Evolutionary conservation across 2,797 vertebrate genomes (phyloP).

Genomic region (Notolepis coatsorum): DNA sequence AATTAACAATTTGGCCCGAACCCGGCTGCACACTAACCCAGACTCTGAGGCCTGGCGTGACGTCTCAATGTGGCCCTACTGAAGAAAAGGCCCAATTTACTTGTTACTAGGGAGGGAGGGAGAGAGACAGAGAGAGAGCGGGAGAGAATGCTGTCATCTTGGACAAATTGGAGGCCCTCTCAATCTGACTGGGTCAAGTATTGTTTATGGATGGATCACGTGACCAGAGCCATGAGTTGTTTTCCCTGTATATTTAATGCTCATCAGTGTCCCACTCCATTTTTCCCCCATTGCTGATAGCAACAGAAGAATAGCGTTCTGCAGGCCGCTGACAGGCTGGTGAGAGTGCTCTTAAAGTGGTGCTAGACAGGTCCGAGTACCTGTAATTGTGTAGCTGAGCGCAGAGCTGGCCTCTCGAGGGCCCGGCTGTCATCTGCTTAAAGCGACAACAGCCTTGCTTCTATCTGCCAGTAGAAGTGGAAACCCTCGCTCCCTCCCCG

Average conservation of each 20-base stretch:
- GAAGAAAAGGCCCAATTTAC: conserved; percentile 38
- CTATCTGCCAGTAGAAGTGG: conserved; percentile 63
- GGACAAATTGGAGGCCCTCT: conserved; percentile 55
- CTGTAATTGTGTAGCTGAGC: conserved; percentile 94
- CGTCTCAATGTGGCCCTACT: conserved; percentile 18
- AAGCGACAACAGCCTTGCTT: conserved; percentile 90
- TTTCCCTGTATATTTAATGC: conserved; percentile 87
- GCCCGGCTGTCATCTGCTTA: conserved; percentile 94
- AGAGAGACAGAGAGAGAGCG: too few relatives aligned
- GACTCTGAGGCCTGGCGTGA: conserved; percentile 11
- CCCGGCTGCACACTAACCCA: conserved; percentile 46
- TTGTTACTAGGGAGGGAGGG: conserved; percentile 34
- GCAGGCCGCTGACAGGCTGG: conserved; percentile 91
- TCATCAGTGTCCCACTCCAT: conserved; percentile 88
- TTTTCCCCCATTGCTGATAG: conserved; percentile 85
- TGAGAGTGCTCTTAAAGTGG: conserved; percentile 94
- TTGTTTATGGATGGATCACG: conserved; percentile 78
- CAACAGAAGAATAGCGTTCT: conserved; percentile 93
- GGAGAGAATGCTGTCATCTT: conserved; percentile 45
- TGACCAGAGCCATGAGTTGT: conserved; percentile 65
- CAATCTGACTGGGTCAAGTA: conserved; percentile 69
- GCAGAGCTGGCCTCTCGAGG: conserved; percentile 90
- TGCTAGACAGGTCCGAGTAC: conserved; percentile 95
- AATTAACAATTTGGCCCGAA: conserved; percentile 46
- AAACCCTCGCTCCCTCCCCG: too few relatives aligned